Evolutionary conservation across 2,797 vertebrate genomes (phyloP), one percentile per base, ranked within the genome.

Genomic region (Hozukius guyotensis): DNA sequence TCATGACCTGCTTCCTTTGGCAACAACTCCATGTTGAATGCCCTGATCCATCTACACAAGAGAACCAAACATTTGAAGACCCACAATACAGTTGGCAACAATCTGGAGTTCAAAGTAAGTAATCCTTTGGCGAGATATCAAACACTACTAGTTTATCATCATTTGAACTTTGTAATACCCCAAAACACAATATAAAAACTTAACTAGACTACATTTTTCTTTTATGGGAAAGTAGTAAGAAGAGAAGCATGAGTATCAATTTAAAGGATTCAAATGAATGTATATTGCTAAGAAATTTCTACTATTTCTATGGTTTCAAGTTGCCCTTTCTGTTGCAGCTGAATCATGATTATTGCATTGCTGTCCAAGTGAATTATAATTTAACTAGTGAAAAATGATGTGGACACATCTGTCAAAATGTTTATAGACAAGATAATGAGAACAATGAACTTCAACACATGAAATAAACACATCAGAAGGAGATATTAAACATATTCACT

Each of bases 1-100:
- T 83, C 85, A 72, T 88, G 87, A 89, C 85, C 83, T 77, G 74
- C 49, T 92, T 91, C 56, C 70, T 71, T 75, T 87, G 71, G 87
- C 79, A 82, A 2, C 52, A 53, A 57, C 61, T 78, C 42, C 12
- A 49, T 8, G 20, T 63, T 80, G 59, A 81, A 70, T 22, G 74
- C 22, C 38, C 75, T 80, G 59, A 80, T 80, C 38, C 64, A 42
- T 69, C 49, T 10, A 14, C 24, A 56, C 65, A 64, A 16, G 6
- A 24, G 64, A 64, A 85, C 53, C 53, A 56, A 87, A 86, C 16
- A 49, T 76, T 67, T 67, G 25, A 67, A 72, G 14, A 22, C 13
- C 1, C 29, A 73, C 59, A 73, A 20, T 8, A 24, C 20, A 56
- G 56, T 60, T 81, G 85, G 77, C 81, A 89, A 80, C 77, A 64